Base-by-base conservation (phyloP, 2,797 vertebrate species). In the Pogonophryne albipinna region DNA sequence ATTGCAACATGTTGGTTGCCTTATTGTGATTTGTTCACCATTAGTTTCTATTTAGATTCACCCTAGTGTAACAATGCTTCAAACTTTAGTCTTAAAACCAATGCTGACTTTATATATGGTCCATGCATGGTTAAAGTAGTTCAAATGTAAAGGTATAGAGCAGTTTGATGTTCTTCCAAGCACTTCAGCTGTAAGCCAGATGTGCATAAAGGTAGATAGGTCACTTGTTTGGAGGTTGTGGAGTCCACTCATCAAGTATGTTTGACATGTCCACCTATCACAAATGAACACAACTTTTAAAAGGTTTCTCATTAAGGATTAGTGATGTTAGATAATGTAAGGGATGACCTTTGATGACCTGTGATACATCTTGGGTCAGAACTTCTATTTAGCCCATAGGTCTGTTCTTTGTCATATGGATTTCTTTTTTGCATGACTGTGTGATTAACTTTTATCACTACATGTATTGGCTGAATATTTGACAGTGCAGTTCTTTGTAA, bases 301-400 rank as follows among this genome's bases (percentile, higher is more conserved):
- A 49, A 50, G 23, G 66, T 56, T 65, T 67, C 50, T 77, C 73
- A 84, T 87, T 86, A 84, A 85, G 61, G 81, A 87, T 88, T 80
- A 87, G 65, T 68, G 75, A 85, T 76, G 62, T 79, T 66, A 50
- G 50, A 83, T 84, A 58, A 73, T 42, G 71, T 17, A 55, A 72
- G 78, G 10, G 57, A 72, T 77, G 10, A 51, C 75, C 57, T 71
- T 45, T 6, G 76, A 82, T 82, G 86, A 74, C 76, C 82, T 74
- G 59, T 17, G 75, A 86, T 89, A 77, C 76, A 58, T 74, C 38
- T 44, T 49, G 75, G 69, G 70, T 72, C 71, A 74, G 71, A 42
- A 13, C 66, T 42, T 34, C 71, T 78, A 77, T 87, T 87, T 78
- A 85, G 62, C 74, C 68, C 51, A 74, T 19, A 78, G 47, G 41